Evolutionary conservation across 2,113 vertebrate species (phyloP).

Genomic region (Rhinoptilus africanus): DNA sequence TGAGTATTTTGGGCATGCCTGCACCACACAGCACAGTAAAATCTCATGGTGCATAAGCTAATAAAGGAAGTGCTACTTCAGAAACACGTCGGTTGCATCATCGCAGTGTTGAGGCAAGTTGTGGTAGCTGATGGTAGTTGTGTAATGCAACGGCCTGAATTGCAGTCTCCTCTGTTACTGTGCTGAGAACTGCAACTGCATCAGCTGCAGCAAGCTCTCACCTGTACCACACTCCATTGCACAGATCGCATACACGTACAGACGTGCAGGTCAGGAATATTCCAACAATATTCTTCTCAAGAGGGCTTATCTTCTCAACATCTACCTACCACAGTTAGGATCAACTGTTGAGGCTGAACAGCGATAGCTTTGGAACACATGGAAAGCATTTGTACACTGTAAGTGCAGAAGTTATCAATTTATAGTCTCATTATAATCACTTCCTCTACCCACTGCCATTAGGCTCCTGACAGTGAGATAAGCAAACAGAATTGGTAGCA

Average conservation of each 20-base stretch:
- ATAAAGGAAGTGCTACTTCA: neutral
- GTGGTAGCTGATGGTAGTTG: neutral
- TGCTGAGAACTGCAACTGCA: neutral
- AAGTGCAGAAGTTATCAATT: neutral
- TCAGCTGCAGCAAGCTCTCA: neutral
- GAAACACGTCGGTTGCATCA: neutral
- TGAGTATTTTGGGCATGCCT: neutral
- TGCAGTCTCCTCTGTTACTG: neutral
- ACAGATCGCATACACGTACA: neutral
- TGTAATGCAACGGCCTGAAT: neutral
- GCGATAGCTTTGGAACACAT: fast-evolving
- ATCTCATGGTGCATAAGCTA: neutral
- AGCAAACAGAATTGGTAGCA: neutral
- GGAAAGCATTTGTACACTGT: neutral
- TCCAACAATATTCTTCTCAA: neutral
- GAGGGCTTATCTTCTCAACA: neutral
- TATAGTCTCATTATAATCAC: neutral
- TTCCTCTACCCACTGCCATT: neutral
- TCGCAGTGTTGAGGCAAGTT: neutral
- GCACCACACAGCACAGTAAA: neutral
- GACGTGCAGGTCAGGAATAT: neutral
- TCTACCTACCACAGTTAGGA: neutral
- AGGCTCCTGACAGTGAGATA: neutral
- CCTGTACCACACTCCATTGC: neutral
- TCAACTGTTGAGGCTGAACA: neutral